These are phyloP conservation scores for Parazoanthus swiftii DNA, from an alignment of 92 coral and sea anemone genomes.

Conservation along the genomic window DNA sequence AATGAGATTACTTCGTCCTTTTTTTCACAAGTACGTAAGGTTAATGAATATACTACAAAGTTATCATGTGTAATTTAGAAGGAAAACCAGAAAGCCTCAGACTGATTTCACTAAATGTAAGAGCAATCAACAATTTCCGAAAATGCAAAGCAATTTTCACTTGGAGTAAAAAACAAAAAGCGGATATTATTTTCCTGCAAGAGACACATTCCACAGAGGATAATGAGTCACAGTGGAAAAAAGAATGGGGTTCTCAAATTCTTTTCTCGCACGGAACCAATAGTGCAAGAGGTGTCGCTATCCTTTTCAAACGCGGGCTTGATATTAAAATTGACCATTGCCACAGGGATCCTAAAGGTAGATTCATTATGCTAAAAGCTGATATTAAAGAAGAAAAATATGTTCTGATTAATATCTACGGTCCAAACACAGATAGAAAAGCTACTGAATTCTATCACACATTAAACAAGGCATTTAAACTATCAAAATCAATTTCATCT, in stretches of 20 bases:
- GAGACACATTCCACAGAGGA: slow-evolving; percentile 15
- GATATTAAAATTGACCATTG: background rate
- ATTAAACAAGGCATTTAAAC: too few relatives aligned
- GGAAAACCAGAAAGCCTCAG: too few relatives aligned
- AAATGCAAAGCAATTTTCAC: too few relatives aligned
- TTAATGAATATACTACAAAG: too few relatives aligned
- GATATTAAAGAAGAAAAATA: slow-evolving; percentile 2
- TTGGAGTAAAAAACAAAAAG: too few relatives aligned
- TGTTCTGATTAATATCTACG: background rate
- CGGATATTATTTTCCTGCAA: slow-evolving; percentile 3
- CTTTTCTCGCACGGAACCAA: slow-evolving; percentile 20
- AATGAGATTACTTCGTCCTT: too few relatives aligned
- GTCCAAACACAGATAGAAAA: background rate
- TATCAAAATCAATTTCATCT: too few relatives aligned
- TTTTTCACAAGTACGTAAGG: too few relatives aligned
- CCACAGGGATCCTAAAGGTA: background rate
- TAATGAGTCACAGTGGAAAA: slow-evolving; percentile 2
- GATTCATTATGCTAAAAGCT: background rate
- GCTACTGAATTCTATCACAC: background rate
- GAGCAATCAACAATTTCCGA: too few relatives aligned
- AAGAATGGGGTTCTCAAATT: slow-evolving; percentile 23
- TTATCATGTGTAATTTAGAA: too few relatives aligned
- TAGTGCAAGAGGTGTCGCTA: slow-evolving; percentile 4
- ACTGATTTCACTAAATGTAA: too few relatives aligned
- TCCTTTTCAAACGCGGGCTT: slow-evolving; percentile 23